These are phyloP conservation scores for Palythoa caribaeorum DNA, from an alignment of 92 coral and sea anemone species.

Conservation along the genomic window DNA sequence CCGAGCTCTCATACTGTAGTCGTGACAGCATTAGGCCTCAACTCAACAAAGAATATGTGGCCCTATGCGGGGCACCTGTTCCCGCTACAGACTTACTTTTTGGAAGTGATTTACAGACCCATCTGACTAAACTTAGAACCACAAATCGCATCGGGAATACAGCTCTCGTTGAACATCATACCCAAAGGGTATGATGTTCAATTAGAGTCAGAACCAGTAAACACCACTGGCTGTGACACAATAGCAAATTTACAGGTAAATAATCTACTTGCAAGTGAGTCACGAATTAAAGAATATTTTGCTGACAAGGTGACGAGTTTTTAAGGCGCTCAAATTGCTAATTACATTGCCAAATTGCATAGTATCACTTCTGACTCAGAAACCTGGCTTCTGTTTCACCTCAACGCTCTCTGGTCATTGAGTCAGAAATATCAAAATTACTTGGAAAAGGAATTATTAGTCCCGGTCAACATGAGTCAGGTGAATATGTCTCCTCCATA, in stretches of 20 bases:
- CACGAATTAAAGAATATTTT: background rate
- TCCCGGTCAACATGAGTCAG: too few relatives aligned
- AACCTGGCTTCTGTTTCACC: too few relatives aligned
- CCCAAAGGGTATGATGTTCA: too few relatives aligned
- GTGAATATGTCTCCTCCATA: too few relatives aligned
- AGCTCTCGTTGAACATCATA: too few relatives aligned
- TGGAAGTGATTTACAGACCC: constrained; percentile 11
- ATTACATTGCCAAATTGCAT: background rate
- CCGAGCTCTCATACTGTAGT: constrained; percentile 17
- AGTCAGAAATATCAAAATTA: too few relatives aligned
- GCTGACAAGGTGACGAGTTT: background rate
- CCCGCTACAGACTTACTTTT: too few relatives aligned
- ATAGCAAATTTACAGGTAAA: background rate
- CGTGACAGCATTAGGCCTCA: constrained; percentile 17
- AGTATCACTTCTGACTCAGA: background rate
- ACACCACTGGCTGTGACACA: background rate
- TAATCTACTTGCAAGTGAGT: background rate
- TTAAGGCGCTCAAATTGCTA: background rate
- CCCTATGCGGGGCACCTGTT: too few relatives aligned
- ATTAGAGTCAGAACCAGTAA: too few relatives aligned
- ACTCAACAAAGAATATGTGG: background rate
- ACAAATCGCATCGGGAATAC: too few relatives aligned
- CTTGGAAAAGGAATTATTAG: too few relatives aligned
- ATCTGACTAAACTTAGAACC: background rate
- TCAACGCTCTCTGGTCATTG: too few relatives aligned